Conservation (phyloP, 1,140 invertebrate species). For the Anastrepha ludens region DNA sequence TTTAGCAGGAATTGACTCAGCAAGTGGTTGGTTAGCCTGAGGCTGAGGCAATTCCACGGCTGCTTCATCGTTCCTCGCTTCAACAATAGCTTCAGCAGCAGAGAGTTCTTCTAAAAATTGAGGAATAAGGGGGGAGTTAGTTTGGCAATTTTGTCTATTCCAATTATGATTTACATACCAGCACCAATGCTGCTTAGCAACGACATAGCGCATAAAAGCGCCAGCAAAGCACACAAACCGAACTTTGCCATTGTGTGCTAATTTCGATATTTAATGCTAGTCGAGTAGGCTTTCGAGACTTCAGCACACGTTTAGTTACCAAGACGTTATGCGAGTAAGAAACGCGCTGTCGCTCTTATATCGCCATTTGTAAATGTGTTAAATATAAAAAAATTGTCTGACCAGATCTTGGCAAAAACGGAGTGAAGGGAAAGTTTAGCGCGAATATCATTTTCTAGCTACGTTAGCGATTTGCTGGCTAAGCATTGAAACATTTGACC, state of each 20-base stretch:
- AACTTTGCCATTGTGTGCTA: slow-evolving; percentile 42
- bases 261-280: not conserved
- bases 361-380: slow-evolving; percentile 55
- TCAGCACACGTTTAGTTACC: slow-evolving; percentile 45
- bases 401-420: not conserved
- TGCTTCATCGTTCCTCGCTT: slow-evolving; percentile 31
- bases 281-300: not conserved
- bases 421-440: not conserved
- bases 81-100: not conserved
- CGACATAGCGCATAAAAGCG: slow-evolving; percentile 42
- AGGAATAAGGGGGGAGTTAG: not conserved
- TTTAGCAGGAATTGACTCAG: not conserved
- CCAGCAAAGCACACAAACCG: slow-evolving; percentile 43
- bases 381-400: not conserved
- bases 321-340: slow-evolving; percentile 53
- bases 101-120: not conserved
- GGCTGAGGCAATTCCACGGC: not conserved
- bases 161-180: slow-evolving; percentile 26
- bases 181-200: slow-evolving; percentile 17
- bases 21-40: not conserved
- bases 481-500: not conserved
- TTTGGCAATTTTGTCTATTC: not conserved
- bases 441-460: not conserved
- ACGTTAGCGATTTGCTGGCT: not conserved
- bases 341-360: slow-evolving; percentile 55